phyloP scores from a whole-genome alignment of 2,113 vertebrate genomes.

The Brachionichthys hirsutus region DNA sequence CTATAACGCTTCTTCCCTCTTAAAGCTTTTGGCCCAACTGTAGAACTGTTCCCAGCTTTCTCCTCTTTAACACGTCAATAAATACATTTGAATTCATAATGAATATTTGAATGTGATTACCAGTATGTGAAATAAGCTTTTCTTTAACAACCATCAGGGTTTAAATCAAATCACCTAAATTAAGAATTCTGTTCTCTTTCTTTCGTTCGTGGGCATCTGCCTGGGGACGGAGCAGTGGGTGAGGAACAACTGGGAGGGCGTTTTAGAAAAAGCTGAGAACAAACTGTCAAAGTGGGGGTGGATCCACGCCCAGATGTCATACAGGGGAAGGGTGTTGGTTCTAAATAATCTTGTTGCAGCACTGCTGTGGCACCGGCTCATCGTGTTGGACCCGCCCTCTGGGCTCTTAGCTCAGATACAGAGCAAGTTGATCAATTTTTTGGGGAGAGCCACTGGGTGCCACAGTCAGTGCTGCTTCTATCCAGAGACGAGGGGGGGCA shows the following conservation, averaged over 20 bases:
- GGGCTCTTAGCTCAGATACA: too few relatives aligned
- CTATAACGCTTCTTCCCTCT: slow-evolving; percentile 86
- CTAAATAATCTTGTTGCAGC: not conserved
- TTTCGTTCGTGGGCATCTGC: not conserved
- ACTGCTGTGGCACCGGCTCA: not conserved
- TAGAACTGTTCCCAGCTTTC: slow-evolving; percentile 27
- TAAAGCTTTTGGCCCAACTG: slow-evolving; percentile 80
- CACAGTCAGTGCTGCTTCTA: not conserved
- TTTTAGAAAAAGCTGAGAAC: not conserved
- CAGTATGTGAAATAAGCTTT: too few relatives aligned
- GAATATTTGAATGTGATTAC: too few relatives aligned
- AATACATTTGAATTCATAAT: not conserved
- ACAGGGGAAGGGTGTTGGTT: not conserved
- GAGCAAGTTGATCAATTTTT: not conserved
- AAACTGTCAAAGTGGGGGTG: not conserved
- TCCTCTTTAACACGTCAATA: slow-evolving; percentile 2
- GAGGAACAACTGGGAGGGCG: not conserved
- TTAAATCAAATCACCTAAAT: too few relatives aligned
- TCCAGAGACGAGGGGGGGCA: not conserved
- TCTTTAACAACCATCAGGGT: too few relatives aligned
- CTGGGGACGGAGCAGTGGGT: not conserved
- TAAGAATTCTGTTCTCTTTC: too few relatives aligned
- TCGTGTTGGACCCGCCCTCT: not conserved
- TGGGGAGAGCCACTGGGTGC: not conserved
- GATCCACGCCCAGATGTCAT: not conserved